Evolutionary conservation across 2,797 vertebrate species (phyloP).

Genomic region (Typhlichthys eigenmanni): DNA sequence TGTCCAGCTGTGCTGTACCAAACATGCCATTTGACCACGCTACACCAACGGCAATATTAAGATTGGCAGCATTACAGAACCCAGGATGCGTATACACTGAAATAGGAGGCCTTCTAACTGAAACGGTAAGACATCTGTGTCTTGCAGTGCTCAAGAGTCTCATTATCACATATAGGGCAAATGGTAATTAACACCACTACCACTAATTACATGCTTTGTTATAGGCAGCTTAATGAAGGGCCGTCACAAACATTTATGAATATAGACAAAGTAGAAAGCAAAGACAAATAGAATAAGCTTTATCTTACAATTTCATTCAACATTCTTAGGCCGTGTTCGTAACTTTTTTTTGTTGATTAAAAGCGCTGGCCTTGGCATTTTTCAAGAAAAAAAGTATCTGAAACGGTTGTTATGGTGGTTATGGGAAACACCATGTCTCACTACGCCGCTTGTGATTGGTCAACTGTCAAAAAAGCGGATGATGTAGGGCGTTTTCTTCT

Average conservation of each 20-base stretch:
- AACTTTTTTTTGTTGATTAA: no score
- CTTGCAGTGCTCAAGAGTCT: constrained; percentile 30
- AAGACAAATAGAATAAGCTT: constrained; percentile 5
- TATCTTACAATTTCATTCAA: no score
- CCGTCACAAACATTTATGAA: constrained; percentile 1
- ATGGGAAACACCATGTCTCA: no score
- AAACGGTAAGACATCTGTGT: constrained; percentile 13
- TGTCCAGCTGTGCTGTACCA: constrained; percentile 58
- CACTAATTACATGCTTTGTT: constrained; percentile 15
- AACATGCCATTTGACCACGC: constrained; percentile 62
- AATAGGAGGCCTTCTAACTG: constrained; percentile 15
- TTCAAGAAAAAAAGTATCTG: no score
- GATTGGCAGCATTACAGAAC: constrained; percentile 53
- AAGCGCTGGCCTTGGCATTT: no score
- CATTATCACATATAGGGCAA: constrained; percentile 44
- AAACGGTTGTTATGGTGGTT: no score
- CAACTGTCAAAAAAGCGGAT: no score
- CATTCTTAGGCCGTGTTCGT: no score
- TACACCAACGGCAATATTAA: constrained; percentile 46
- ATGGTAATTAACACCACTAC: constrained; percentile 40
- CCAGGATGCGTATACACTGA: constrained; percentile 40
- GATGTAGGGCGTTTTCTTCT: no score
- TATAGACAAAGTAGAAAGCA: neutral
- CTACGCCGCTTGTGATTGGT: no score
- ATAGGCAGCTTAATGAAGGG: constrained; percentile 29